Base-by-base conservation (phyloP, 2,797 vertebrate species). In the Apogon hyalosoma region DNA sequence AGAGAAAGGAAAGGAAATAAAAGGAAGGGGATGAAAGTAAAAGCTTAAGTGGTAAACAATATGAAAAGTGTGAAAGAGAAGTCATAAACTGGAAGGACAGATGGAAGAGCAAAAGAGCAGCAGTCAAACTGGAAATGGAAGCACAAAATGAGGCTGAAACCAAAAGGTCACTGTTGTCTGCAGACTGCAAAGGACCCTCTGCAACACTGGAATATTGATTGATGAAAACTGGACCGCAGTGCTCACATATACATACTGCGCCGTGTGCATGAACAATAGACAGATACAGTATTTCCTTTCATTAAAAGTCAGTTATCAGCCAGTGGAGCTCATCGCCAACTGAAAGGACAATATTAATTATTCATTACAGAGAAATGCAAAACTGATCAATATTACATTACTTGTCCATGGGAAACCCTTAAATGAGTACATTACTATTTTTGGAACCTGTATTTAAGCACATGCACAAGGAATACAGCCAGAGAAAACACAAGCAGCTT, bases 131-230 rank as follows among this genome's bases (percentile, higher is more conserved):
- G 50, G 56, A 77, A 69, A 74, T 2, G 3, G 56, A 69, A 43
- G 47, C 42, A 53, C 58, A 80, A 77, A 76, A 69, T 66, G 33
- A 77, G 41, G 63, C 63, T 28, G 70, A 57, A 83, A 79, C 12
- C 64, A 52, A 88, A 90, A 90, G 87, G 83, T 89, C 84, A 86
- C 49, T 60, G 40, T 43, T 69, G 0, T 24, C 53, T 75, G 21
- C 70, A 67, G 83, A 81, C 64, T 73, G 75, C 68, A 72, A 36
- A 62, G 10, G 12, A 12, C 40, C 38, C 8, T 73, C 67, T 67
- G 41, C 62, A 76, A 74, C 72, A 47, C 63, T 60, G 58, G 51
- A 67, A 73, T 81, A 83, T 51, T 73, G 73, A 87, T 60, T 21
- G 40, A 74, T 69, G 41, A 47, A n/a, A 72, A 78, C 70, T 3